Evolutionary conservation across 1,140 invertebrate genomes (phyloP), one percentile per base, ranked within the genome.

Genomic region (Lineus longissimus): DNA sequence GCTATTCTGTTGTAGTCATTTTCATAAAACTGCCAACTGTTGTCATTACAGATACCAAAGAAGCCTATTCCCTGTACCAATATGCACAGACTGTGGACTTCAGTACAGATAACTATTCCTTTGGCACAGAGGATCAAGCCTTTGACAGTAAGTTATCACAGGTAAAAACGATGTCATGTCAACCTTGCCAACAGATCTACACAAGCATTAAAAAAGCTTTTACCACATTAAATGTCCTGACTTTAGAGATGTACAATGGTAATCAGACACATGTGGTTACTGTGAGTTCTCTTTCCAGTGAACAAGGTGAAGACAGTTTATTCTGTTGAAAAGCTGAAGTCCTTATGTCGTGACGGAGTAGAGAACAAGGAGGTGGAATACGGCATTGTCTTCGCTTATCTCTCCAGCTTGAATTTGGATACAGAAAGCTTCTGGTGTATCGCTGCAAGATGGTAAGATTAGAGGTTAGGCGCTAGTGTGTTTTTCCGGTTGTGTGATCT

Each of bases 61-160:
- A 77, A 63, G 75, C 74, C 45, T 68, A 75, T 22, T 69, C 66
- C 56, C 62, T 78, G 62, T 68, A 70, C 57, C 69, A 72, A 68
- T 78, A 68, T 70, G 72, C 70, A 0, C 67, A 65, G 43, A 66
- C 70, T 15, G 61, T 51, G 17, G 68, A 76, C 19, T 60, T 59
- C 13, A 56, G 61, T 31, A n/a, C 30, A 19, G 60, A 56, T 31
- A 36, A 15, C 33, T 36, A 36, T 36, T 36, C 33, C 33, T 36
- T 36, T 36, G 33, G 33, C 15, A 36, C 33, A 36, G 33, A 36
- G 33, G 33, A 36, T 15, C 33, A 36, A 4, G 15, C 33, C 4
- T 36, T 36, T 36, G 33, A 36, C 15, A 36, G 33, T 36, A 36
- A 36, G 33, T 15, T 36, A 36, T 36, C 4, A 36, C 33, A 36